Evolutionary conservation across 2,797 vertebrate species (phyloP), one percentile per base, ranked within the genome.

Genomic region (Anas georgica): DNA sequence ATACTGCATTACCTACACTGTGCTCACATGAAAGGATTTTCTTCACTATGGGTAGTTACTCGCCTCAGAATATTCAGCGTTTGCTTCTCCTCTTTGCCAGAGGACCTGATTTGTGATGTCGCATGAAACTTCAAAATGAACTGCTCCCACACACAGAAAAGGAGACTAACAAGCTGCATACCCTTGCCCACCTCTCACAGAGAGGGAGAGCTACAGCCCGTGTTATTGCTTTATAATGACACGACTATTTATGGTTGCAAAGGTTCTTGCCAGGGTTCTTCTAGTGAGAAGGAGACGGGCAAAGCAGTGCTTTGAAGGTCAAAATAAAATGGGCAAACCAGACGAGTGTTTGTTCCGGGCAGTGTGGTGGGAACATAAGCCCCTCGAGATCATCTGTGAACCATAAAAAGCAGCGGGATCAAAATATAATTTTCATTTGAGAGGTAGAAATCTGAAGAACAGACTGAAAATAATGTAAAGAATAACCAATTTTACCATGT

Each of bases 21-120:
- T 45, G 54, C 80, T 93, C 70, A 77, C 85, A 91, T 92, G 94
- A 93, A 95, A 92, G 91, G 84, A 73, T 90, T 94, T 87, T 96
- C 72, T 86, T 83, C 84, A 41, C 70, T 83, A 17, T n/a, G 41
- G 45, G 26, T 77, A 88, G 60, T 92, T 79, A 95, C 35, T 88
- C 66, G 66, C 77, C 82, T 92, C 94, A 95, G 88, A 86, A 72
- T 90, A 80, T 94, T 90, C 8, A 12, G 60, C 10, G 2, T 74
- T 95, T 77, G 37, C 68, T 94, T 93, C 60, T 75, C 63, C 54
- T 91, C 74, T 79, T 92, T 94, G 88, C 88, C 83, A 88, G 77
- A 87, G 56, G 81, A 93, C 43, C 77, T 64, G 83, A 88, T 90
- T 70, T 88, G 86, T 84, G 67, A 72, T 91, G 80, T 94, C 0